Percentiles rank a stretch among this genome's conserved stretches.
These are phyloP conservation scores for Drosophila acutilabella DNA, from an alignment of 2,888 invertebrate species.

Conservation along the genomic window DNA sequence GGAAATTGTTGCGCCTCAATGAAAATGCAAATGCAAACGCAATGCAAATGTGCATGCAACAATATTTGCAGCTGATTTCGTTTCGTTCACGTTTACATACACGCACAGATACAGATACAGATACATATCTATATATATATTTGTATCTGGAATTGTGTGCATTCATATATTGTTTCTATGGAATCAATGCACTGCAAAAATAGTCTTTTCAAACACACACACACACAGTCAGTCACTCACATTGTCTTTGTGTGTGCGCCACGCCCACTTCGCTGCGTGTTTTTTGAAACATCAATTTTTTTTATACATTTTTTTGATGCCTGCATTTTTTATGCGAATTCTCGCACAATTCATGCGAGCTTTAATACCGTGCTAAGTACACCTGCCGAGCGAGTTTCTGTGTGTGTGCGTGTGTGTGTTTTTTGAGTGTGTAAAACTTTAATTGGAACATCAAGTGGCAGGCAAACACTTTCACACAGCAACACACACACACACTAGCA, in stretches of 20 bases:
- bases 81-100: constrained; percentile 32
- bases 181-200: constrained; percentile 31
- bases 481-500: background rate
- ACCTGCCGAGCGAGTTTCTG: constrained; percentile 45
- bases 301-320: constrained; percentile 35
- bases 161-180: constrained; percentile 51
- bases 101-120: too few species aligned
- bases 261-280: constrained; percentile 27
- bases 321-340: constrained; percentile 70
- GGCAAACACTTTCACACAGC: constrained; percentile 7
- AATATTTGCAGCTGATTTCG: constrained; percentile 77
- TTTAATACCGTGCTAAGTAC: constrained; percentile 70
- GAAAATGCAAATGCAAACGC: constrained; percentile 61
- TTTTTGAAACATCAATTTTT: constrained; percentile 43
- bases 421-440: constrained; percentile 62
- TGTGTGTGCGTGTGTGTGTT: constrained; percentile 13
- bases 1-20: constrained; percentile 38
- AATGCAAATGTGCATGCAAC: constrained; percentile 64
- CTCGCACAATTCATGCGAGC: constrained; percentile 65
- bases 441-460: constrained; percentile 79
- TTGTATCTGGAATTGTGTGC: background rate
- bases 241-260: constrained; percentile 24
- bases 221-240: constrained; percentile 23
- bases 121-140: too few species aligned
- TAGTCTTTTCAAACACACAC: constrained; percentile 9